Conservation (phyloP, 2,113 vertebrate genomes). For the Myotis davidii region DNA sequence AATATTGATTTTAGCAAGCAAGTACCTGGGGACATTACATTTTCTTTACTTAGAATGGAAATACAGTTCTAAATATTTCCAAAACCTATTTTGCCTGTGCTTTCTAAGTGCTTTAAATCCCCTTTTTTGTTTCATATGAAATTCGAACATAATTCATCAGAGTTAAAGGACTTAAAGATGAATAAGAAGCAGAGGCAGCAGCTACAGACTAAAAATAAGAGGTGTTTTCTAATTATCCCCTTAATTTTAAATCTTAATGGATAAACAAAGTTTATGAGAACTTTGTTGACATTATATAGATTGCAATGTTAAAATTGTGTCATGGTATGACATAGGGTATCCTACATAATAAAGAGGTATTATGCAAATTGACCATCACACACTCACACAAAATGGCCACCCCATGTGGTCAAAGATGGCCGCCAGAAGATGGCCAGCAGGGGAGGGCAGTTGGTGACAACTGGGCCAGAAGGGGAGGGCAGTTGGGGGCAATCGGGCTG, state of each 20-base stretch:
- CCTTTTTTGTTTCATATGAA: not conserved
- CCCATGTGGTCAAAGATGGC: too few relatives aligned
- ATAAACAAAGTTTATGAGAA: not conserved
- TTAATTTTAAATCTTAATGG: not conserved
- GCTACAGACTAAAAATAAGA: not conserved
- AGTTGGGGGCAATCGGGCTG: too few relatives aligned
- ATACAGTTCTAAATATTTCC: not conserved
- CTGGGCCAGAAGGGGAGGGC: too few relatives aligned
- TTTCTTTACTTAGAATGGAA: not conserved
- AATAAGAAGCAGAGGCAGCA: not conserved
- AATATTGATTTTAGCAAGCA: not conserved
- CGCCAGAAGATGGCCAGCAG: too few relatives aligned
- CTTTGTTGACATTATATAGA: not conserved
- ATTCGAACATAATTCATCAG: not conserved
- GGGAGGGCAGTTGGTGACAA: too few relatives aligned
- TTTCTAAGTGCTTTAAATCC: not conserved
- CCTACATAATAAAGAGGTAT: too few relatives aligned
- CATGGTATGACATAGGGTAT: fast-evolving
- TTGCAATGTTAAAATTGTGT: not conserved
- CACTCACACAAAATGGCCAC: too few relatives aligned
- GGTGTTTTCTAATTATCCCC: not conserved
- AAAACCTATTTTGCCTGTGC: not conserved
- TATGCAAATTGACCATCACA: too few relatives aligned
- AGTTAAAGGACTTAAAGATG: not conserved
- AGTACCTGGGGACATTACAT: fast-evolving